A percentile compares a stretch with the other conserved stretches of the same genome.
phyloP scores from a whole-genome alignment of 2,113 vertebrate species.

The Sisor rabdophorus region DNA sequence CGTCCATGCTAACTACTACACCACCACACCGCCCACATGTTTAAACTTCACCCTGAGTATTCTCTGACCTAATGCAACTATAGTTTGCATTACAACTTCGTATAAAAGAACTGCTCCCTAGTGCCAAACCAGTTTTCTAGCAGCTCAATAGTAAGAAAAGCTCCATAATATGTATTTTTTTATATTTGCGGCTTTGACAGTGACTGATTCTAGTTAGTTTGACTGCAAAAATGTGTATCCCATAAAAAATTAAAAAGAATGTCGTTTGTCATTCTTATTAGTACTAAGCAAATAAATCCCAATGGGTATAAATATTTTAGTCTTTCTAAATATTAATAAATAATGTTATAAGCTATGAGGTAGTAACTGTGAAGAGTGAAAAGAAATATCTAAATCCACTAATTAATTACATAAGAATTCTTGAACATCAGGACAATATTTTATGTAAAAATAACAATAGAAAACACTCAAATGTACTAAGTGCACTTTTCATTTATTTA shows the following conservation, averaged over 20 bases:
- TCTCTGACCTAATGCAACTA: neutral
- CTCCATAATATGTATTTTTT: neutral
- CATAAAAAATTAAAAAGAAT: neutral
- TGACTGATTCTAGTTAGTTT: neutral
- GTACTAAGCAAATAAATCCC: neutral
- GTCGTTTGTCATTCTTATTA: neutral
- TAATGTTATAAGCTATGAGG: neutral
- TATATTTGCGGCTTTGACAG: neutral
- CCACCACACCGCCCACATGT: too few species aligned
- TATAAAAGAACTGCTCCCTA: neutral
- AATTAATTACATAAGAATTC: neutral
- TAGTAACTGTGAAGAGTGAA: neutral
- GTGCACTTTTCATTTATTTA: conserved; percentile 2
- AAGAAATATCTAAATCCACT: neutral
- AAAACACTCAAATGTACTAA: neutral
- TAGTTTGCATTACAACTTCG: neutral
- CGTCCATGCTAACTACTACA: too few species aligned
- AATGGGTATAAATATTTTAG: neutral
- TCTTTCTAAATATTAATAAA: neutral
- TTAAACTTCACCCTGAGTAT: neutral
- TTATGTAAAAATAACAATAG: neutral
- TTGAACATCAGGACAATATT: neutral
- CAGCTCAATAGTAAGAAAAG: too few species aligned
- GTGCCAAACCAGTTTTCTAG: neutral
- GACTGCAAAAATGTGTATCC: neutral